phyloP scores from a whole-genome alignment of 1,140 invertebrate genomes.

The Hypothenemus hampei region DNA sequence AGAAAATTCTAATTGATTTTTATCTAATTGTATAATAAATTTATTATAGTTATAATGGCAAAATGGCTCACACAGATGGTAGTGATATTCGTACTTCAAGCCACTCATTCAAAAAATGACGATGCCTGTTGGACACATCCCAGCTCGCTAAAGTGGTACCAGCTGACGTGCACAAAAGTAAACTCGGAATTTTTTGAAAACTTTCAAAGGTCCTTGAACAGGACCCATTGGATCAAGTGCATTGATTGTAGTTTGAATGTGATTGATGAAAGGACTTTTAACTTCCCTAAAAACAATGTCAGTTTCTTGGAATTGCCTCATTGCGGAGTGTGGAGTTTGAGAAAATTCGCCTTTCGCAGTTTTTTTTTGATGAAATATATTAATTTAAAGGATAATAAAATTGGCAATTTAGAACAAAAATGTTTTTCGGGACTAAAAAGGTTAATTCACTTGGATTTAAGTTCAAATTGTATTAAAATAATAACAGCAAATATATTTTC shows the following conservation, averaged over 20 bases:
- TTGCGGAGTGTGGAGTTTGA: slow-evolving; percentile 26
- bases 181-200: slow-evolving; percentile 33
- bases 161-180: slow-evolving; percentile 36
- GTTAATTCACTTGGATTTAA: slow-evolving; percentile 38
- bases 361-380: slow-evolving; percentile 35
- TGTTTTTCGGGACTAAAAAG: slow-evolving; percentile 32
- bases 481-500: slow-evolving; percentile 35
- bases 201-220: slow-evolving; percentile 30
- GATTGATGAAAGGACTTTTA: slow-evolving; percentile 36
- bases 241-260: slow-evolving; percentile 33
- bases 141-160: slow-evolving; percentile 26
- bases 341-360: slow-evolving; percentile 32
- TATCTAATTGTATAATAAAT: slow-evolving; percentile 1
- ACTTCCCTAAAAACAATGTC: slow-evolving; percentile 37
- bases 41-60: slow-evolving; percentile 30
- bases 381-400: slow-evolving; percentile 34
- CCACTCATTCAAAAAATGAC: slow-evolving; percentile 20
- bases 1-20: not conserved
- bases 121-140: slow-evolving; percentile 20
- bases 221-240: slow-evolving; percentile 37
- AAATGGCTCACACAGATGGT: slow-evolving; percentile 30
- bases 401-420: slow-evolving; percentile 31
- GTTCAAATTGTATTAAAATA: slow-evolving; percentile 34
- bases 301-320: slow-evolving; percentile 32
- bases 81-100: slow-evolving; percentile 17